phyloP scores from a whole-genome alignment of 2,797 vertebrate species.

The Lepus townsendii region DNA sequence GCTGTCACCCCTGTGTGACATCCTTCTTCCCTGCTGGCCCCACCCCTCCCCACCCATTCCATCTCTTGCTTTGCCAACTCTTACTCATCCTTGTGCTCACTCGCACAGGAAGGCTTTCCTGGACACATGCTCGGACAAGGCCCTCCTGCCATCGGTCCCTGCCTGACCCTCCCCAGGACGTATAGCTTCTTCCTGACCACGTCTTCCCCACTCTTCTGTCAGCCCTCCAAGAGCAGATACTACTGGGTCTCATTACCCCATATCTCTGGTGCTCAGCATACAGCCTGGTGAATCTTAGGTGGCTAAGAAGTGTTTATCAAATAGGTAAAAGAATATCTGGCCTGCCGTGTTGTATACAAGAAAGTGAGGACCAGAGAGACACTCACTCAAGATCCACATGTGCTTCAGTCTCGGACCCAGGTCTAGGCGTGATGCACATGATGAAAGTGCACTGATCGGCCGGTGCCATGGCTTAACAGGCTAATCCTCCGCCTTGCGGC shows the following conservation, averaged over 20 bases:
- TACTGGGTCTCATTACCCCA: not conserved
- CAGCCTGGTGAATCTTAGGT: not conserved
- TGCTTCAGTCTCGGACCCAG: not conserved
- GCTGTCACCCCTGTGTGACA: not conserved
- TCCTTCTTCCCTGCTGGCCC: not conserved
- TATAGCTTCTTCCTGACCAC: not conserved
- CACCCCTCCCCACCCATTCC: no score
- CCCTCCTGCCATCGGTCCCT: not conserved
- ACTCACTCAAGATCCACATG: not conserved
- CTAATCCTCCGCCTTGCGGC: no score
- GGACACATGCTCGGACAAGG: not conserved
- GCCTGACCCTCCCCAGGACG: not conserved
- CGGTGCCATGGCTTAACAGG: no score
- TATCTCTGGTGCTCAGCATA: not conserved
- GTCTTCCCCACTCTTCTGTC: not conserved
- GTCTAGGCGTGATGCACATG: not conserved
- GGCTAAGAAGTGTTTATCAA: not conserved
- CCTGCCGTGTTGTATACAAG: no score
- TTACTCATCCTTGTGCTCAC: not conserved
- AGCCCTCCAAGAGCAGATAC: not conserved
- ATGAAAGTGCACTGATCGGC: not conserved
- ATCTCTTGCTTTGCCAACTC: not conserved
- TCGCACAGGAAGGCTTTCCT: not conserved
- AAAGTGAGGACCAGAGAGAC: constrained; percentile 3
- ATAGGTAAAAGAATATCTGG: not conserved